Percentiles rank a stretch among this genome's conserved stretches.
Evolutionary conservation across 2,113 vertebrate genomes (phyloP).

Genomic region (Brachyhypopomus gauderio): DNA sequence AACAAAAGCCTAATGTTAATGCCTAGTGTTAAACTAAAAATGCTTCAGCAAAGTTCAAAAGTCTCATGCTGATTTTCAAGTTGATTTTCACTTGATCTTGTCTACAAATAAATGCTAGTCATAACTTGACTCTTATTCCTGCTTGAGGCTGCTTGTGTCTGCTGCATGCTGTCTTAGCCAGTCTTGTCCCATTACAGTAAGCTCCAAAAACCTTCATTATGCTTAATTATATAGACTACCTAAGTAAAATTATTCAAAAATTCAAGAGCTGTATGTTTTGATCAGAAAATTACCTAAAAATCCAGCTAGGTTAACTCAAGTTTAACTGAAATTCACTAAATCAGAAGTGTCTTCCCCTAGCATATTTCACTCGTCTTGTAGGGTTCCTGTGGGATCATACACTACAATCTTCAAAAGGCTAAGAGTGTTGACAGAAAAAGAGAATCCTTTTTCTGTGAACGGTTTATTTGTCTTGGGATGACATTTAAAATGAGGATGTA

Average conservation of each 20-base stretch:
- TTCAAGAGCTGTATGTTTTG: too few species aligned
- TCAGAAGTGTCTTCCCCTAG: too few species aligned
- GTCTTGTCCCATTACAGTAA: not conserved
- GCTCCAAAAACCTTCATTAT: too few species aligned
- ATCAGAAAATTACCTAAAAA: too few species aligned
- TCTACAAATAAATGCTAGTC: not conserved
- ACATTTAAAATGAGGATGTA: slow-evolving; percentile 2
- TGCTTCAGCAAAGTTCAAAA: not conserved
- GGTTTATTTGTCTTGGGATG: not conserved
- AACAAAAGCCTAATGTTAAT: not conserved
- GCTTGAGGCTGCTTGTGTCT: slow-evolving; percentile 5
- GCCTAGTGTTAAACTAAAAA: not conserved
- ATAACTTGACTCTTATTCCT: slow-evolving; percentile 18
- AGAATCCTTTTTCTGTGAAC: not conserved
- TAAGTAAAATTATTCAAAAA: too few species aligned
- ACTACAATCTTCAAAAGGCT: not conserved
- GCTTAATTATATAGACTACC: too few species aligned
- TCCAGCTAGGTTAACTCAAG: too few species aligned
- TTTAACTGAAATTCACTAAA: too few species aligned
- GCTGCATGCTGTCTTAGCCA: not conserved
- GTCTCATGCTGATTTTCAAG: not conserved
- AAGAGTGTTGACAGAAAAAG: not conserved
- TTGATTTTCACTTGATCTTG: not conserved
- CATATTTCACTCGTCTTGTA: not conserved
- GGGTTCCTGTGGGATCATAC: not conserved